Evolutionary conservation across 1,140 invertebrate genomes (phyloP).

Genomic region (Trachymyrmex septentrionalis): DNA sequence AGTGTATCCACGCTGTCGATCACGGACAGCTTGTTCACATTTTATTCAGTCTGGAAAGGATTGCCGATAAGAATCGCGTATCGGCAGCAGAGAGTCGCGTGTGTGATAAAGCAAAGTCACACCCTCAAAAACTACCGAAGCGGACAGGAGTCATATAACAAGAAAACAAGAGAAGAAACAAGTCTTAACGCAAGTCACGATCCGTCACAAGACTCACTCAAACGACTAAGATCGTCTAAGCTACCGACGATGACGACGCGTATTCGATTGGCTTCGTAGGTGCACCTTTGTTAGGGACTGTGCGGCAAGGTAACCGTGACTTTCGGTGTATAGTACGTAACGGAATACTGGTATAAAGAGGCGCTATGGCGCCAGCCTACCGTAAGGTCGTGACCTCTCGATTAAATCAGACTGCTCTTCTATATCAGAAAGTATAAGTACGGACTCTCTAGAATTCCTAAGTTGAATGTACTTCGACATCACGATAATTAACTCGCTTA

Average conservation of each 20-base stretch:
- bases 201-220: constrained; percentile 60
- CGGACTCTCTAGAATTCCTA: not conserved
- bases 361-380: constrained; percentile 72
- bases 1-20: not conserved
- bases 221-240: constrained; percentile 63
- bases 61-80: constrained; percentile 80
- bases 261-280: constrained; percentile 62
- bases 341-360: constrained; percentile 72
- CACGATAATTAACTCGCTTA: constrained; percentile 35
- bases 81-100: constrained; percentile 77
- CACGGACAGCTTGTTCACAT: constrained; percentile 14
- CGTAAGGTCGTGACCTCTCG: constrained; percentile 33
- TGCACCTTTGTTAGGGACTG: constrained; percentile 32
- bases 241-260: constrained; percentile 80
- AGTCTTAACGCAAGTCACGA: constrained; percentile 74
- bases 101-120: constrained; percentile 71
- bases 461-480: constrained; percentile 14
- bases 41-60: constrained; percentile 9
- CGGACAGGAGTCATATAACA: constrained; percentile 75
- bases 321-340: constrained; percentile 72
- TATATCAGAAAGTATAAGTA: constrained; percentile 31
- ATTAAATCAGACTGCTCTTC: constrained; percentile 35
- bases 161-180: constrained; percentile 72
- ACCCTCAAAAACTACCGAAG: constrained; percentile 74
- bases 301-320: constrained; percentile 70